Evolutionary conservation across 2,797 vertebrate genomes (phyloP), one percentile per base, ranked within the genome.

Genomic region (Sphenopsis melanotis): DNA sequence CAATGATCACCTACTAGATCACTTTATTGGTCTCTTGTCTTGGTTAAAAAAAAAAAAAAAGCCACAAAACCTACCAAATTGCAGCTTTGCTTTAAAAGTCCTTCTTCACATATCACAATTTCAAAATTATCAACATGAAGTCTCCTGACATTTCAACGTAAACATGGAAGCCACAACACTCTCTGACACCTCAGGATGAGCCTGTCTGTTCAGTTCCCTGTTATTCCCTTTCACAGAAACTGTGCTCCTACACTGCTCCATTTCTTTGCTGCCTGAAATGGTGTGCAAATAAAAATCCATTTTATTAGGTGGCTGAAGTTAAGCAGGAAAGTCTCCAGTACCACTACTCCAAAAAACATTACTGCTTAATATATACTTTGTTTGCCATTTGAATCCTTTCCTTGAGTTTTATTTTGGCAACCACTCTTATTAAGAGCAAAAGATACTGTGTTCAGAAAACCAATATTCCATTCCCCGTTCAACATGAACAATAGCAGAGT

Each of bases 281-380:
- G 32, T 68, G 37, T 11, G 49, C 46, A 85, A 85, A 90, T 34
- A 87, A 88, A 94, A 86, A 70, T 30, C 26, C 27, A 37, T n/a
- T 87, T 63, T 79, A 59, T 50, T 83, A 52, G 49, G 8, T 83
- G 79, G 36, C 44, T 83, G 49, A 82, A 82, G 47, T 56, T 27
- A 76, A 61, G 36, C 8, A 69, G 36, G 56, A 61, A 90, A 78
- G 50, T 39, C 36, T 82, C 19, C 41, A 23, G 65, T 16, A 63
- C 9, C 15, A 52, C 29, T 11, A 75, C 19, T 52, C 72, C 3
- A 68, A 80, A 83, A 53, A 66, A 26, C 72, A 55, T 16, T 42
- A 76, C 71, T 64, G 37, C 57, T 88, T 86, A 95, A 85, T 27
- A 65, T 80, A 74, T 18, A 44, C 23, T 61, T 34, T 32, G 27